These are phyloP conservation scores for Trematomus bernacchii DNA, from an alignment of 2,797 vertebrate genomes.

Conservation along the genomic window DNA sequence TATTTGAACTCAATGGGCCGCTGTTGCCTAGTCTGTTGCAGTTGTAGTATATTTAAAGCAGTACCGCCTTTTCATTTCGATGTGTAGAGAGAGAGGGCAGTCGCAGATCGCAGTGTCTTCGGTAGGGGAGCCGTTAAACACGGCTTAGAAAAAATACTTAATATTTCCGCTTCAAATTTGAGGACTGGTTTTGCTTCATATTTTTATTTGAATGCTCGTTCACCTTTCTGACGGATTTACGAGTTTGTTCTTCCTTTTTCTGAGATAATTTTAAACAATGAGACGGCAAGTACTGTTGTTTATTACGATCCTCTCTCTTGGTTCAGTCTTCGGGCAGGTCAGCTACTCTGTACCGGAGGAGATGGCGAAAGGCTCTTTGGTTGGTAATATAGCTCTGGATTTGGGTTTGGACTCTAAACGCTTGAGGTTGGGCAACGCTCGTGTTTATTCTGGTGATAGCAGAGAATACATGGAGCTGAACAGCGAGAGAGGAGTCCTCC, in stretches of 20 bases:
- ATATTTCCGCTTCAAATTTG: rapidly evolving
- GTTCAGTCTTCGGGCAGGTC: constrained; percentile 54
- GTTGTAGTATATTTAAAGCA: constrained; percentile 8
- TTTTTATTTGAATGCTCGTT: rapidly evolving
- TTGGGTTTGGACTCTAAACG: constrained; percentile 68
- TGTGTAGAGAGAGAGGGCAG: not conserved
- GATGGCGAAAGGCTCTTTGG: constrained; percentile 67
- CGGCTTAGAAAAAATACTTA: rapidly evolving
- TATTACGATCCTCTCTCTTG: constrained; percentile 39
- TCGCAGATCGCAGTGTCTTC: constrained; percentile 46
- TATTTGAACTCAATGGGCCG: constrained; percentile 63
- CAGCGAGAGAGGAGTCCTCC: constrained; percentile 63
- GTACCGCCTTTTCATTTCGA: constrained; percentile 32
- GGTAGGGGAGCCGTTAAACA: not conserved
- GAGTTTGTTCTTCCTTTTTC: rapidly evolving
- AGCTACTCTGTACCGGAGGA: constrained; percentile 68
- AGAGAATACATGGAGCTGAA: constrained; percentile 68
- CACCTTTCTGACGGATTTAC: not conserved
- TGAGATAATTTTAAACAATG: constrained; percentile 50
- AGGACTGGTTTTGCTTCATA: not conserved
- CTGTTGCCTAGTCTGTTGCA: constrained; percentile 63
- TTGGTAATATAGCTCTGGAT: constrained; percentile 73
- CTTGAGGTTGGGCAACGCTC: constrained; percentile 63
- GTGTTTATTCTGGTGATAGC: constrained; percentile 65
- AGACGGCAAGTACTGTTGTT: constrained; percentile 62